phyloP scores from a whole-genome alignment of 2,113 vertebrate genomes.

The Marcusenius ussheri region DNA sequence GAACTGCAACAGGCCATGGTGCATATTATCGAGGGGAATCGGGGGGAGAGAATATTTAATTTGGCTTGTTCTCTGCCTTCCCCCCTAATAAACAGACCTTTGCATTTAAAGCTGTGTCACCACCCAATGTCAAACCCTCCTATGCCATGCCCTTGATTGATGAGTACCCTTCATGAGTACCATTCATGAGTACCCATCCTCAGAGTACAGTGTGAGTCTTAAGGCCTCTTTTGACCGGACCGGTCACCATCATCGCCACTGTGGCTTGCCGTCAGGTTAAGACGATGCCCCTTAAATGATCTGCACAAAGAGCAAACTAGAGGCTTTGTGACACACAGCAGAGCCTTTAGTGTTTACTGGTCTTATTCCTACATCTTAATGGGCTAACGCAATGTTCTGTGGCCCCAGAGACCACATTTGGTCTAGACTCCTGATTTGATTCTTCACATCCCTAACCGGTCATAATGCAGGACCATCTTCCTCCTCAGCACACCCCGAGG shows the following conservation, averaged over 20 bases:
- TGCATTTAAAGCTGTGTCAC: not conserved
- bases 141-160: too few relatives aligned
- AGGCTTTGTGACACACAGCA: constrained; percentile 14
- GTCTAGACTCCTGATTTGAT: constrained; percentile 30
- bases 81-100: not conserved
- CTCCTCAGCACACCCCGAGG: not conserved
- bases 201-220: not conserved
- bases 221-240: constrained; percentile 4
- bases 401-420: constrained; percentile 12
- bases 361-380: not conserved
- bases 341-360: not conserved
- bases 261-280: not conserved
- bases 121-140: not conserved
- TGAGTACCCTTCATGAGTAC: not conserved
- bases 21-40: constrained; percentile 46
- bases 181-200: not conserved
- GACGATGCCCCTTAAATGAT: constrained; percentile 19
- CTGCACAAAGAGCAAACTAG: not conserved
- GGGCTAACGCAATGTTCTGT: not conserved
- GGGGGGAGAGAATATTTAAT: not conserved
- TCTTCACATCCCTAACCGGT: constrained; percentile 26
- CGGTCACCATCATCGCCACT: constrained; percentile 17
- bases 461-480: constrained; percentile 17
- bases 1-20: constrained; percentile 64
- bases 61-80: not conserved